Evolutionary conservation across 2,888 invertebrate genomes (phyloP).

Genomic region (Pecten maximus): DNA sequence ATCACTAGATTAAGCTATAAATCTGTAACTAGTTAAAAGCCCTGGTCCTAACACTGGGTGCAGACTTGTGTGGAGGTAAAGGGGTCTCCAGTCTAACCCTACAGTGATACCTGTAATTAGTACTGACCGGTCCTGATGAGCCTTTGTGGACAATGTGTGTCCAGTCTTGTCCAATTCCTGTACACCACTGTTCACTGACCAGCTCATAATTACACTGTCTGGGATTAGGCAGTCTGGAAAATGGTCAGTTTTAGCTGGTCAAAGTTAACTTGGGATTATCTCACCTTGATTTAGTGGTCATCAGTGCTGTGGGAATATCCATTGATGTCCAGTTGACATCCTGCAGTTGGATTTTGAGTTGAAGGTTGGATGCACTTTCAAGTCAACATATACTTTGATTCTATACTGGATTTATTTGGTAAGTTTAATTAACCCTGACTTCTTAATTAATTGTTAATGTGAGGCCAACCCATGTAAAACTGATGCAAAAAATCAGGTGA

Average conservation of each 20-base stretch:
- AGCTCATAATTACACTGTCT: background rate
- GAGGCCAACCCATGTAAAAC: too few species aligned
- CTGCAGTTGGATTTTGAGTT: too few species aligned
- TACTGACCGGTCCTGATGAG: slow-evolving; percentile 10
- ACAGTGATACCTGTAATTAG: slow-evolving; percentile 7
- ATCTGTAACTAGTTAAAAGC: slow-evolving; percentile 1
- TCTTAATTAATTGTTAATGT: too few species aligned
- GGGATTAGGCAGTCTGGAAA: background rate
- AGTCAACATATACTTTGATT: too few species aligned
- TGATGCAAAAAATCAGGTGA: too few species aligned
- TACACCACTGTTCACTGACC: background rate
- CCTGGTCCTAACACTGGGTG: background rate
- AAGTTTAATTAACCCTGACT: background rate
- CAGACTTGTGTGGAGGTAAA: background rate
- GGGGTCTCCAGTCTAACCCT: background rate
- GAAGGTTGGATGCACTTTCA: too few species aligned
- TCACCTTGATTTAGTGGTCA: background rate
- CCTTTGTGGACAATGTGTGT: slow-evolving; percentile 4
- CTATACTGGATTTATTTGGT: background rate
- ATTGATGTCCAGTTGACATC: background rate
- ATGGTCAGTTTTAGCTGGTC: background rate
- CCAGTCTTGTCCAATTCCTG: slow-evolving; percentile 24
- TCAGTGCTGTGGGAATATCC: background rate
- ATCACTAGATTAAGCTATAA: slow-evolving; percentile 23
- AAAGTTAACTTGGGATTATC: slow-evolving; percentile 2